Conservation (phyloP, 2,888 invertebrate genomes). For the Endomychus coccineus region DNA sequence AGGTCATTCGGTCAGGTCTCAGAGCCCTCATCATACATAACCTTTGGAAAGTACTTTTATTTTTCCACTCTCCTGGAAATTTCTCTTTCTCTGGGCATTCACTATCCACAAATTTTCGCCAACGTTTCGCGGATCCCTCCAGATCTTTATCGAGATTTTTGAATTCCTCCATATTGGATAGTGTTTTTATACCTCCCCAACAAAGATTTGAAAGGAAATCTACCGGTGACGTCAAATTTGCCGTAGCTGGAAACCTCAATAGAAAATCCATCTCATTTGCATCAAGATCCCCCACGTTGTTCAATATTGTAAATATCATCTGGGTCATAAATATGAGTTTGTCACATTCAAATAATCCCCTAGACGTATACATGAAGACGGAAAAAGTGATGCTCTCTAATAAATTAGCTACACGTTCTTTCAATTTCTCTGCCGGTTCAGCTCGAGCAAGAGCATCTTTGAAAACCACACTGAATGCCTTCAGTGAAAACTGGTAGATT, state of each 20-base stretch:
- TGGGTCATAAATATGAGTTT: slow-evolving; percentile 86
- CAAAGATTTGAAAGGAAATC: slow-evolving; percentile 69
- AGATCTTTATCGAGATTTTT: slow-evolving; percentile 83
- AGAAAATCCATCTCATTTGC: slow-evolving; percentile 77
- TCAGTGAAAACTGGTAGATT: slow-evolving; percentile 92
- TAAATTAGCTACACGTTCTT: slow-evolving; percentile 64
- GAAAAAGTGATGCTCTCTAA: slow-evolving; percentile 83
- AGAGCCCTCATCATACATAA: slow-evolving; percentile 89
- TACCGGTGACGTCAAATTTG: slow-evolving; percentile 69
- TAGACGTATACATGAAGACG: slow-evolving; percentile 80
- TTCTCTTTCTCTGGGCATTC: slow-evolving; percentile 91
- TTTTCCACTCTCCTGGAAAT: slow-evolving; percentile 94
- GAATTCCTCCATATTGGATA: slow-evolving; percentile 71
- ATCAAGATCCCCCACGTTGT: slow-evolving; percentile 60
- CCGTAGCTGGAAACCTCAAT: slow-evolving; percentile 72
- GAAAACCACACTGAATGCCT: slow-evolving; percentile 89
- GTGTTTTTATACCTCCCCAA: slow-evolving; percentile 80
- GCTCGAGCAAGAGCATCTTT: slow-evolving; percentile 73
- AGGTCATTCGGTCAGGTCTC: slow-evolving; percentile 90
- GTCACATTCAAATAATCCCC: slow-evolving; percentile 87
- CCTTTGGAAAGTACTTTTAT: slow-evolving; percentile 74
- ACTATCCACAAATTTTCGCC: slow-evolving; percentile 88
- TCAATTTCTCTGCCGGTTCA: slow-evolving; percentile 59
- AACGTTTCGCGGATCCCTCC: slow-evolving; percentile 83
- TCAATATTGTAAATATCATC: slow-evolving; percentile 61